Evolutionary conservation across 2,888 invertebrate species (phyloP).

Genomic region (Lasioglossum malachurum): DNA sequence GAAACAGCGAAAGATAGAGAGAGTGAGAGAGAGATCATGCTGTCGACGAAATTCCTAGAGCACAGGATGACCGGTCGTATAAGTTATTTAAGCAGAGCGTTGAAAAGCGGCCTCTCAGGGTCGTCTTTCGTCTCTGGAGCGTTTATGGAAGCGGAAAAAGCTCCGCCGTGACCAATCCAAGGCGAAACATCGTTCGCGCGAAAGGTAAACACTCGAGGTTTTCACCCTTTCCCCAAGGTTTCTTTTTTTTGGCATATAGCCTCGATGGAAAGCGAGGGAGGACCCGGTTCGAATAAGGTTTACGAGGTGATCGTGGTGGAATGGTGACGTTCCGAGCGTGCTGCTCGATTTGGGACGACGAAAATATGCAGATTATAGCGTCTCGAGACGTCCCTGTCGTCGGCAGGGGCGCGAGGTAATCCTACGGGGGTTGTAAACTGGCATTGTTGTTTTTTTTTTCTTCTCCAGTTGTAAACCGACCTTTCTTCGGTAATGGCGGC

Average conservation of each 20-base stretch:
- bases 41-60: background rate
- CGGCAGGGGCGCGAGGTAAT: constrained; percentile 4
- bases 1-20: background rate
- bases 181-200: constrained; percentile 72
- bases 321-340: constrained; percentile 22
- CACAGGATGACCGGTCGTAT: constrained; percentile 3
- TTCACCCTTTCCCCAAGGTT: constrained; percentile 25
- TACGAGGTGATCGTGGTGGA: constrained; percentile 65
- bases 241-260: constrained; percentile 69
- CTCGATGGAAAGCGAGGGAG: constrained; percentile 71
- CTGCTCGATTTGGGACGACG: constrained; percentile 9
- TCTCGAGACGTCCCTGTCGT: constrained; percentile 27
- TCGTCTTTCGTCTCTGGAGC: constrained; percentile 23
- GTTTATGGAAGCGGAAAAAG: constrained; percentile 66
- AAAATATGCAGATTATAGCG: constrained; percentile 41
- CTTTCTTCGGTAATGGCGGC: constrained; percentile 11
- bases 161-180: constrained; percentile 75
- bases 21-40: background rate
- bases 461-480: background rate
- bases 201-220: constrained; percentile 71
- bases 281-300: constrained; percentile 43
- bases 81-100: background rate
- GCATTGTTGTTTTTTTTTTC: background rate
- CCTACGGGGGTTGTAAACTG: constrained; percentile 16
- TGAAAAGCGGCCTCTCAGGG: constrained; percentile 8